phyloP scores from a whole-genome alignment of 92 coral and sea anemone species.

The Actinernus sp. region DNA sequence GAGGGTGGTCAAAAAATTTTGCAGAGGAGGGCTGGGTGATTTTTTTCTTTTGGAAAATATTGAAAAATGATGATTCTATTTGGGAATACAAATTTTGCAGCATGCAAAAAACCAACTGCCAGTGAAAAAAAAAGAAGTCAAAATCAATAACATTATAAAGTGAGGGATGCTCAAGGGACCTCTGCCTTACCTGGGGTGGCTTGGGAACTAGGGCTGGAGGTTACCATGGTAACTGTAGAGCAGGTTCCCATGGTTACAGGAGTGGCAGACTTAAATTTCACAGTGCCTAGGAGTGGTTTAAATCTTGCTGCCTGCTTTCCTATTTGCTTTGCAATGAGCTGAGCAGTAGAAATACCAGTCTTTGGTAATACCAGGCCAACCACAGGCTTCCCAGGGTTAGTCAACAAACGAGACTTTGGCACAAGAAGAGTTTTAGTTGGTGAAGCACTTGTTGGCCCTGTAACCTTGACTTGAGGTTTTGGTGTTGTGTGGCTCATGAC shows the following conservation, averaged over 20 bases:
- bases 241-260: slow-evolving; percentile 82
- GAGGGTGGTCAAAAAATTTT: too few relatives aligned
- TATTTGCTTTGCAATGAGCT: slow-evolving; percentile 71
- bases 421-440: slow-evolving; percentile 64
- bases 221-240: slow-evolving; percentile 86
- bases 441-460: slow-evolving; percentile 48
- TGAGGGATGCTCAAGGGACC: background rate
- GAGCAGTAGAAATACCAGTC: slow-evolving; percentile 65
- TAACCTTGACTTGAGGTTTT: slow-evolving; percentile 72
- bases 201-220: slow-evolving; percentile 73
- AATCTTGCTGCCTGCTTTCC: slow-evolving; percentile 76
- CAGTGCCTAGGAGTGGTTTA: slow-evolving; percentile 88
- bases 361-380: slow-evolving; percentile 48
- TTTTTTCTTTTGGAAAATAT: too few relatives aligned
- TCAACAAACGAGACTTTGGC: slow-evolving; percentile 73
- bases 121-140: too few relatives aligned
- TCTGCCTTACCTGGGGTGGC: slow-evolving; percentile 40
- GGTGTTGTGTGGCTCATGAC: slow-evolving; percentile 73
- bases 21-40: too few relatives aligned
- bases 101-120: too few relatives aligned
- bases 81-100: too few relatives aligned
- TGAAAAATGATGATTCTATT: too few relatives aligned
- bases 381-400: slow-evolving; percentile 40
- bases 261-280: slow-evolving; percentile 84
- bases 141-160: too few relatives aligned